Evolutionary conservation across 2,888 invertebrate genomes (phyloP).

Genomic region (Nipponacmea schrenckii): DNA sequence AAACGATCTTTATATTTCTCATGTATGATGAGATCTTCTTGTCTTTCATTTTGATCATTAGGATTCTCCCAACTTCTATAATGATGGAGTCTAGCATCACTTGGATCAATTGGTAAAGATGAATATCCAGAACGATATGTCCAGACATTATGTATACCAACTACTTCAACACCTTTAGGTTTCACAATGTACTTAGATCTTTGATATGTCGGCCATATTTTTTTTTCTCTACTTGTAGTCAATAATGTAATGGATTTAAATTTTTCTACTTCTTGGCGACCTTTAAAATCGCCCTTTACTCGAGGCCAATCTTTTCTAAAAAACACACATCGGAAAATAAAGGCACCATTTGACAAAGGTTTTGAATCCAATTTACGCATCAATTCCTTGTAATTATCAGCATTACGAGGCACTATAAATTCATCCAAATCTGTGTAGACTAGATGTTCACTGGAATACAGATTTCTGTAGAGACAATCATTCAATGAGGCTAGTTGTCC

Average conservation of each 20-base stretch:
- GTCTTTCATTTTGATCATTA: constrained; percentile 16
- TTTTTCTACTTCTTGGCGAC: constrained; percentile 32
- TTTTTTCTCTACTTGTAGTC: constrained; percentile 39
- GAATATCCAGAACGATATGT: constrained; percentile 14
- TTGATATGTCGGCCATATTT: constrained; percentile 27
- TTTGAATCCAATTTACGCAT: constrained; percentile 12
- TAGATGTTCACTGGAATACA: constrained; percentile 46
- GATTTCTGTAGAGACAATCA: constrained; percentile 62
- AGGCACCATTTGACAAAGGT: constrained; percentile 19
- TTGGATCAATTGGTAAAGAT: constrained; percentile 18
- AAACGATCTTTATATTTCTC: constrained; percentile 33
- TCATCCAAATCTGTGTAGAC: constrained; percentile 64
- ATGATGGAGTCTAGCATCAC: constrained; percentile 46
- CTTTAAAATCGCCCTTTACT: constrained; percentile 24
- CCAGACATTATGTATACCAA: constrained; percentile 51
- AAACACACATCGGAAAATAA: constrained; percentile 43
- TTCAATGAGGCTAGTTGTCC: constrained; percentile 62
- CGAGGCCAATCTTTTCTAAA: constrained; percentile 53
- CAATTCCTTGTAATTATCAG: constrained; percentile 45
- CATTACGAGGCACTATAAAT: constrained; percentile 56
- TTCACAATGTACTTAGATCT: constrained; percentile 52
- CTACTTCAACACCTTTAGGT: constrained; percentile 35
- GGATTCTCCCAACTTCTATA: constrained; percentile 48
- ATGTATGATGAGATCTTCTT: constrained; percentile 29
- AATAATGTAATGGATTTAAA: constrained; percentile 45